These are phyloP conservation scores for Crocodylus rhombifer DNA, from an alignment of 2,797 vertebrate genomes.

Conservation along the genomic window DNA sequence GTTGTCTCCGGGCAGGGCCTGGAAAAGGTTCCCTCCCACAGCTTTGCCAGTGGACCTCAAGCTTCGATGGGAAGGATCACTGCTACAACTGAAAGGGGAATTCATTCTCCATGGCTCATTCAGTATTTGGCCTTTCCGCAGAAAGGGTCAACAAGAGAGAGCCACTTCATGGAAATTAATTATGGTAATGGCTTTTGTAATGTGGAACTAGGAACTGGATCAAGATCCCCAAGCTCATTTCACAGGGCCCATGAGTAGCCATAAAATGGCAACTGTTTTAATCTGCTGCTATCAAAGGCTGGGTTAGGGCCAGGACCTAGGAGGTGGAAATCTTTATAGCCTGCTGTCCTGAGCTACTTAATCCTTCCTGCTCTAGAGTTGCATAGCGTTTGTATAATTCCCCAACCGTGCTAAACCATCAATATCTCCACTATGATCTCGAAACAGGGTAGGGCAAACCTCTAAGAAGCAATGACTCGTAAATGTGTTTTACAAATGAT, in stretches of 20 bases:
- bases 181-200: constrained; percentile 59
- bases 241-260: constrained; percentile 40
- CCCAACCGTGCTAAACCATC: not conserved
- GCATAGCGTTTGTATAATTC: no score
- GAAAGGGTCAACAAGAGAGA: constrained; percentile 11
- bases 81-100: constrained; percentile 36
- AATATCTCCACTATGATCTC: not conserved
- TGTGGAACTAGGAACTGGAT: constrained; percentile 62
- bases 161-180: constrained; percentile 66
- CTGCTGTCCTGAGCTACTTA: not conserved
- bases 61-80: constrained; percentile 40
- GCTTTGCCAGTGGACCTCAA: constrained; percentile 2
- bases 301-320: constrained; percentile 34
- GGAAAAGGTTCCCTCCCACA: not conserved
- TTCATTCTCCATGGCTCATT: constrained; percentile 44
- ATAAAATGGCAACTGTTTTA: constrained; percentile 56
- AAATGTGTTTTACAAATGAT: not conserved
- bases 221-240: constrained; percentile 47
- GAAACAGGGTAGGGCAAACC: constrained; percentile 25
- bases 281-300: constrained; percentile 10
- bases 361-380: not conserved
- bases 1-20: not conserved
- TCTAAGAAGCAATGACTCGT: not conserved
- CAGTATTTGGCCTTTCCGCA: constrained; percentile 45
- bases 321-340: constrained; percentile 33